phyloP scores from a whole-genome alignment of 2,888 invertebrate genomes.

The Parthenolecanium corni region DNA sequence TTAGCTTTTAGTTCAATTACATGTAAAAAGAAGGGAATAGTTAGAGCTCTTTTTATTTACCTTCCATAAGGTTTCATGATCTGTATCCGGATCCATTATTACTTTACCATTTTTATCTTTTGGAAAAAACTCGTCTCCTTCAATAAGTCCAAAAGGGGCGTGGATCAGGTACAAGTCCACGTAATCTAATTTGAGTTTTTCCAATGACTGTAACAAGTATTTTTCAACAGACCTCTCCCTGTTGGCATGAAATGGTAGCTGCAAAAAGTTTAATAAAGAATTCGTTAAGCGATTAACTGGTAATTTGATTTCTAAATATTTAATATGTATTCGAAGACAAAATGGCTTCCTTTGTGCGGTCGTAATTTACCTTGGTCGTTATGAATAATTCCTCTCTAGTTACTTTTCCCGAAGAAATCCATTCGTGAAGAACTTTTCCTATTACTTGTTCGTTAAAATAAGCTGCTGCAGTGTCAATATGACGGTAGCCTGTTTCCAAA shows the following conservation, averaged over 20 bases:
- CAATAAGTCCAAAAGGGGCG: conserved; percentile 42
- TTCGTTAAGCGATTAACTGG: conserved; percentile 45
- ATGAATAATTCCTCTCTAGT: conserved; percentile 59
- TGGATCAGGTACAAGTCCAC: conserved; percentile 75
- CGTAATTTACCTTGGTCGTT: conserved; percentile 52
- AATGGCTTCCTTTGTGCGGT: too few relatives aligned
- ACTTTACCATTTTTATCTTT: background rate
- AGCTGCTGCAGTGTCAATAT: conserved; percentile 59
- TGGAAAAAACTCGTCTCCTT: conserved; percentile 5
- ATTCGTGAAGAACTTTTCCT: conserved; percentile 50
- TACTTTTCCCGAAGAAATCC: conserved; percentile 52
- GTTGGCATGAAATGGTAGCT: conserved; percentile 46
- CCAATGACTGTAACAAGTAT: conserved; percentile 53
- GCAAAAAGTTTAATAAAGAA: background rate
- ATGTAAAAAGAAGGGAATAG: too few relatives aligned
- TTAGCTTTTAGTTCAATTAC: too few relatives aligned
- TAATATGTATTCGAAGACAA: conserved; percentile 52
- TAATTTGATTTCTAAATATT: conserved; percentile 65
- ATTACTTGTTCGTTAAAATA: conserved; percentile 62
- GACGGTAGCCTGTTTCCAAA: conserved; percentile 62
- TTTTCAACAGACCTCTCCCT: conserved; percentile 52
- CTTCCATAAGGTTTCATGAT: conserved; percentile 25
- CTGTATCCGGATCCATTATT: conserved; percentile 11
- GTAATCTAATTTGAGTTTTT: conserved; percentile 62
- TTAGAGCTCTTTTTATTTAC: too few relatives aligned